Conservation (phyloP, 2,113 vertebrate species). For the Notarius lentiginosus region DNA sequence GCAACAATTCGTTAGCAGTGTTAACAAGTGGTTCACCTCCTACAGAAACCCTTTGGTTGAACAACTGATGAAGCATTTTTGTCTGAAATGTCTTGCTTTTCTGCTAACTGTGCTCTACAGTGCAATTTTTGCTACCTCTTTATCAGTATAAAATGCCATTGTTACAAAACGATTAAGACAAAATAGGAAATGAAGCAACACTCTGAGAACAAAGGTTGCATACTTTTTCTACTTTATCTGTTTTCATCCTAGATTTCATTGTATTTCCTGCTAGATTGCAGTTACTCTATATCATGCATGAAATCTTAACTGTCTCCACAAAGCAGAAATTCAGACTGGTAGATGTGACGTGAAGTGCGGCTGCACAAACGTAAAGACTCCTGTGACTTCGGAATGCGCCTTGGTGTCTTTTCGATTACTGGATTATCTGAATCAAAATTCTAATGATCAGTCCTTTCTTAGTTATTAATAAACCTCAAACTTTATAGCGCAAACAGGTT, state of each 20-base stretch:
- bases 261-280: background rate
- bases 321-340: background rate
- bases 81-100: background rate
- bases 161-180: constrained; percentile 12
- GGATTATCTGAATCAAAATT: background rate
- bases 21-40: background rate
- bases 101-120: background rate
- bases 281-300: background rate
- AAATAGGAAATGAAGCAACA: constrained; percentile 33
- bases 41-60: background rate
- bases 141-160: background rate
- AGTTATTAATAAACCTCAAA: background rate
- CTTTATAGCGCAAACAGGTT: background rate
- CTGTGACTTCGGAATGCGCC: no score
- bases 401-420: background rate
- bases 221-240: constrained; percentile 1
- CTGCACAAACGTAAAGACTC: background rate
- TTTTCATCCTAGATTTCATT: constrained; percentile 2
- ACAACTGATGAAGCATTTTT: background rate
- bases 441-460: background rate
- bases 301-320: constrained; percentile 7
- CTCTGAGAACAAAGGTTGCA: background rate
- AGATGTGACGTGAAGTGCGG: background rate
- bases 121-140: background rate
- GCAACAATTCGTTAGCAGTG: background rate